Percentiles rank a stretch among this genome's conserved stretches.
Conservation (phyloP, 1,140 invertebrate species). For the Papilio machaon region DNA sequence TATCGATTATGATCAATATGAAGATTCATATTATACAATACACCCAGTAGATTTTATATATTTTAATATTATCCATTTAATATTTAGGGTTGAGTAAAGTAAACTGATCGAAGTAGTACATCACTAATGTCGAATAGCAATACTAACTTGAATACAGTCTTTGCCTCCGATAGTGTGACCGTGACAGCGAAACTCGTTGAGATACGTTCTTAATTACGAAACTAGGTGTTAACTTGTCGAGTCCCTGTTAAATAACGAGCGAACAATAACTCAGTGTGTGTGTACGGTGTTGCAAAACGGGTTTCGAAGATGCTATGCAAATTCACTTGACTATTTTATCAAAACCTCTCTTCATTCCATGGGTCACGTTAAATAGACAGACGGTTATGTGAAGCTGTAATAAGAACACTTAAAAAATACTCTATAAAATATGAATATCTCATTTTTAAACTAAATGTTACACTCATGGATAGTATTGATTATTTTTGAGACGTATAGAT, state of each 20-base stretch:
- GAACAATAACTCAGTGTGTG: constrained; percentile 38
- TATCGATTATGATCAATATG: too few species aligned
- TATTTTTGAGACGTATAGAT: background rate
- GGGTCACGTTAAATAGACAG: background rate
- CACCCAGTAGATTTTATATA: too few species aligned
- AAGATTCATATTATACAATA: too few species aligned
- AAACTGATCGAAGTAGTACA: background rate
- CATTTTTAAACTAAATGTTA: background rate
- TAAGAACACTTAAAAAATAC: too few species aligned
- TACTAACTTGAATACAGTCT: constrained; percentile 14
- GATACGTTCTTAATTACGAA: constrained; percentile 40
- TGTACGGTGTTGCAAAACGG: constrained; percentile 30
- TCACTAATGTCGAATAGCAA: constrained; percentile 27
- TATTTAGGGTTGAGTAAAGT: too few species aligned
- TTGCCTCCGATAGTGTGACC: constrained; percentile 28
- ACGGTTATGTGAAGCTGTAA: too few species aligned
- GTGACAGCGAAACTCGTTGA: constrained; percentile 37
- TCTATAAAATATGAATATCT: background rate
- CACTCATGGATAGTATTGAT: background rate
- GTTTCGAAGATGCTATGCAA: constrained; percentile 39
- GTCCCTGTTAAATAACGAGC: constrained; percentile 34
- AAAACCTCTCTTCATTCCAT: constrained; percentile 11
- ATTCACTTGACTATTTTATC: constrained; percentile 1
- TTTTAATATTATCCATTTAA: too few species aligned
- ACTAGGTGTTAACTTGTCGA: constrained; percentile 38